Evolutionary conservation across 2,888 invertebrate species (phyloP), one percentile per base, ranked within the genome.

Genomic region (Sarcophaga subvicina): DNA sequence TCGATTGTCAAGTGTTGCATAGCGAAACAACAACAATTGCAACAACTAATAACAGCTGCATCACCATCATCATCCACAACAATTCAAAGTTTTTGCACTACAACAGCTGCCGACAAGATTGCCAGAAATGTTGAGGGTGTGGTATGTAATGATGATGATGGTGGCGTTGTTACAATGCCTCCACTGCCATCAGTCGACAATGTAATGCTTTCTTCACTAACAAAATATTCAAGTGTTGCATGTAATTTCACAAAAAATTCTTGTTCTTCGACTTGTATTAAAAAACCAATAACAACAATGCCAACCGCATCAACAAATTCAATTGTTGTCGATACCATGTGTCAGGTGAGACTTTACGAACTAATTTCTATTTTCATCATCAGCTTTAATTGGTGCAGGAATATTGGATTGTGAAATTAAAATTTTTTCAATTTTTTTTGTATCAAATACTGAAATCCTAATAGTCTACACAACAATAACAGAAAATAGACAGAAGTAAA

Each of bases 291-390:
- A 45, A 79, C 84, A 81, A 64, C 66, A 63, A 70, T 70, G 72
- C 70, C 77, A 59, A 86, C 78, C 86, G 80, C 80, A 85, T 67
- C 88, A 89, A 83, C 84, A 78, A 87, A 86, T 86, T 82, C 66
- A 67, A 78, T 76, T 78, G 87, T 85, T 81, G 84, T 88, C 88
- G 90, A 90, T 73, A 88, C 89, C 76, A 89, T 89, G 85, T 89
- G 89, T 89, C 92, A 91, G 91, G 91, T 92, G 91, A 91, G 90
- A 88, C 80, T 84, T 75, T 14, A 14, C 17, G 5, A 54, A 54
- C 17, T 54, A 1, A 14, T 17, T 54, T 54, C 54, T 12, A 14
- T 14, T 54, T 10, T 14, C 17, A 14, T 17, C 12, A 14, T 54
- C 54, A 14, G 1, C 12, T 17, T 14, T 54, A 14, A 54, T 54